Conservation (phyloP, 2,797 vertebrate genomes). For the Chromobotia macracanthus region DNA sequence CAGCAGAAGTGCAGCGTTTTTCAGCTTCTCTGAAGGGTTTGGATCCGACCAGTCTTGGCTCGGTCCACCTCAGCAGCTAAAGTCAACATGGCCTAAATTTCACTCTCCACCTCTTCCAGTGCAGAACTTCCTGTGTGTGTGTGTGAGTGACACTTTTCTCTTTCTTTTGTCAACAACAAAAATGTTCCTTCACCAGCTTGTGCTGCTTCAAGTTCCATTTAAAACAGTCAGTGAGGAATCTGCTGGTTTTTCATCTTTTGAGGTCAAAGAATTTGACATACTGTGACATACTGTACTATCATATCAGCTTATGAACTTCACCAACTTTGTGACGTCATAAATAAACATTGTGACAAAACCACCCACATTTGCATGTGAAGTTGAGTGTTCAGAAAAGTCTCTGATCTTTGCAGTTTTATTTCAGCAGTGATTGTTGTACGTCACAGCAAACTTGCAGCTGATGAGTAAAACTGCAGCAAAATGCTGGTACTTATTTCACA, state of each 20-base stretch:
- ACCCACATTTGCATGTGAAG: no score
- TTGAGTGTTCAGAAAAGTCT: no score
- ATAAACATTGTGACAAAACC: no score
- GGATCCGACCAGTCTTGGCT: conserved; percentile 65
- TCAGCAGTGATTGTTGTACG: neutral
- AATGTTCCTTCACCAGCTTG: conserved; percentile 6
- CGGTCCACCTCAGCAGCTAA: conserved; percentile 63
- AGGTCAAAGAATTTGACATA: neutral
- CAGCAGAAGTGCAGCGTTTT: conserved; percentile 56
- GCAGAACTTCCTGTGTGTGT: conserved; percentile 23
- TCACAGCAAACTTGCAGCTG: neutral
- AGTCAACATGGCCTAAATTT: conserved; percentile 70
- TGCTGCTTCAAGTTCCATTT: neutral
- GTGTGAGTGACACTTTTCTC: conserved; percentile 24
- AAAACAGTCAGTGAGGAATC: neutral
- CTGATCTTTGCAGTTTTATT: neutral
- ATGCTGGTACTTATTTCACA: neutral
- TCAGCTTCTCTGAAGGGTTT: conserved; percentile 65
- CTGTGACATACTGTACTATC: neutral
- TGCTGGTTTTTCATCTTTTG: neutral
- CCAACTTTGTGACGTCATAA: no score
- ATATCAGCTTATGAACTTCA: no score
- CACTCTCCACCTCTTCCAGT: conserved; percentile 63
- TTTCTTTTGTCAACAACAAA: conserved; percentile 30
- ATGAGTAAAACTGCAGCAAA: neutral